Percentiles rank a stretch among this genome's conserved stretches.
These are phyloP conservation scores for Chlorodrepanis virens DNA, from an alignment of 2,113 vertebrate genomes.

Conservation along the genomic window DNA sequence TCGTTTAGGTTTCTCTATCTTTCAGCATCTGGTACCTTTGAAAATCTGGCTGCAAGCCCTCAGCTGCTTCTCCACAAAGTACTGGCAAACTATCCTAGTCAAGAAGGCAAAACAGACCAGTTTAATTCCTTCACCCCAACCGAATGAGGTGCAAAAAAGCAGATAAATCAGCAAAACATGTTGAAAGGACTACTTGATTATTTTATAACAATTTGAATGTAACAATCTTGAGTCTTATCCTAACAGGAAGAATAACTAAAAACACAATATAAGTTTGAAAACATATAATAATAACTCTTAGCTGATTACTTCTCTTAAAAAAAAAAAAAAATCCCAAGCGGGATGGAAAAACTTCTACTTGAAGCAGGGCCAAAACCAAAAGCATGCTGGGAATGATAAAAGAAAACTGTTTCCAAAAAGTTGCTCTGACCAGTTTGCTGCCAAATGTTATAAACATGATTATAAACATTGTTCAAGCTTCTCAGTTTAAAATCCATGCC, in stretches of 20 bases:
- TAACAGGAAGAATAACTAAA: background rate
- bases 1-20: background rate
- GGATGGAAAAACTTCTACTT: slow-evolving; percentile 43
- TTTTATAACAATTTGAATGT: background rate
- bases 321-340: background rate
- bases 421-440: slow-evolving; percentile 9
- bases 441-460: slow-evolving; percentile 25
- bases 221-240: background rate
- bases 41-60: background rate
- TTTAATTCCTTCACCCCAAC: background rate
- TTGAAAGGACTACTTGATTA: background rate
- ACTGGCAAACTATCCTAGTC: background rate
- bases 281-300: background rate
- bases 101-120: background rate
- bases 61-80: background rate
- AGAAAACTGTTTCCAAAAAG: slow-evolving; percentile 21
- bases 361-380: slow-evolving; percentile 41
- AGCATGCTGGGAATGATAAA: slow-evolving; percentile 39
- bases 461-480: slow-evolving; percentile 10
- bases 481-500: slow-evolving; percentile 2
- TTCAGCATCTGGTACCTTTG: background rate
- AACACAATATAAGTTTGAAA: background rate
- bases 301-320: background rate
- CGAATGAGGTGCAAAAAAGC: slow-evolving; percentile 9
- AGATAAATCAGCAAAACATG: background rate